Base-by-base conservation (phyloP, 2,797 vertebrate species). In the Rhinophrynus dorsalis region DNA sequence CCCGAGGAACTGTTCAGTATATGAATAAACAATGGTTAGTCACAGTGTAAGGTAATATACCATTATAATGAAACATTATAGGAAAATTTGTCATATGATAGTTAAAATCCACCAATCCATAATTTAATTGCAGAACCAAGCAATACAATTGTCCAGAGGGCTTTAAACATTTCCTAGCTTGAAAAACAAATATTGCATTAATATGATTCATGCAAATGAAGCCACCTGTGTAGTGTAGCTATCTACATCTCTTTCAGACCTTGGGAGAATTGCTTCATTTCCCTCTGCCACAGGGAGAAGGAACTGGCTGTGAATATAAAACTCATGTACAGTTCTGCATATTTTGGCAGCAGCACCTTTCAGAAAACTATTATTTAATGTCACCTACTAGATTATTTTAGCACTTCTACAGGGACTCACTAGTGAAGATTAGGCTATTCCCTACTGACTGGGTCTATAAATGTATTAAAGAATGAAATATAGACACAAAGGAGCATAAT, bases 161-260 rank as follows among this genome's bases (percentile, higher is more conserved):
- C 23, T 30, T 29, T 32, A 20, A 42, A 54, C 38, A 26, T 52
- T 29, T 35, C 12, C 12, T 47, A 50, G 17, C 12, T 30, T 15
- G 12, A 50, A 37, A 29, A 26, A n/a, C n/a, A n/a, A 32, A 47
- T 21, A n/a, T 26, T 30, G 12, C 26, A 44, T 10, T 17, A 27
- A 59, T 24, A 61, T 62, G 44, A 62, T 42, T 48, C 44, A 35
- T 62, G 59, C 44, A 62, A 62, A 62, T 50, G 32, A 23, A 40
- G 24, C 30, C 44, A 62, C 48, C 29, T 48, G 59, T 32, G 48
- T 48, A 26, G 17, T 62, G 59, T 13, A 50, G 10, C 8, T 27
- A 26, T 23, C 13, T 50, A 20, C 8, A 23, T 27, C 24, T 50
- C 30, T 33, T 12, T 62, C 27, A 66, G 35, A 55, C 63, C 63